Evolutionary conservation across 2,797 vertebrate genomes (phyloP), one percentile per base, ranked within the genome.

Genomic region (Myoxocephalus aenaeus): DNA sequence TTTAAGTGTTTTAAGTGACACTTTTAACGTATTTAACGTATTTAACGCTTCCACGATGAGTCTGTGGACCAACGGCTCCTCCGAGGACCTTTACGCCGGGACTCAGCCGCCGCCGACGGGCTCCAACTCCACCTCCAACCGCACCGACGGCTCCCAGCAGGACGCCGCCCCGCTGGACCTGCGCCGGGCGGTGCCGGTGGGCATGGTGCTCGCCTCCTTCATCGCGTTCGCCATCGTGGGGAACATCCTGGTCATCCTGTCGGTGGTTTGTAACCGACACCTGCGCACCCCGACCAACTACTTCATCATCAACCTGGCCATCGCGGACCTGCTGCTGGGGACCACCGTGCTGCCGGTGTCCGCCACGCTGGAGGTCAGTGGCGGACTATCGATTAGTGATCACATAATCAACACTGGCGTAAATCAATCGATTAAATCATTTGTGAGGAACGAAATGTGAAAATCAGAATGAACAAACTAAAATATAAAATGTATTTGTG

Each of bases 251-350:
- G 97, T 98, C 15, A 99, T 99, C 83, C 92, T 98, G 78, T 96
- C 97, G 4, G 97, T 99, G 90, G 96, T 96, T 58, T 98, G 97
- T 87, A 98, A 99, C 92, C 95, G 95, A 51, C 97, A 98, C 92
- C 94, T 99, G 92, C 96, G 97, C 82, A 98, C 94, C 27, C 96
- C 97, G 14, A 99, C 97, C 56, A 98, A 99, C 95, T 98, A 97
- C 89, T 97, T 99, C 92, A 97, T 99, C 82, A 92, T 98, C 77
- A 99, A 99, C 93, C 94, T 98, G 40, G 97, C 97, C 88, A 96
- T 98, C 40, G 97, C 97, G 0, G 97, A 99, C 93, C 93, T 98
- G 91, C 94, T 98, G 84, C 94, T 98, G 74, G 96, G 96, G 48
- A 97, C 96, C 90, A 97, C 97, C 0, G 98, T 99, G 63, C 95